Base-by-base conservation (phyloP, 2,888 invertebrate species). In the Blastobasis adustella region DNA sequence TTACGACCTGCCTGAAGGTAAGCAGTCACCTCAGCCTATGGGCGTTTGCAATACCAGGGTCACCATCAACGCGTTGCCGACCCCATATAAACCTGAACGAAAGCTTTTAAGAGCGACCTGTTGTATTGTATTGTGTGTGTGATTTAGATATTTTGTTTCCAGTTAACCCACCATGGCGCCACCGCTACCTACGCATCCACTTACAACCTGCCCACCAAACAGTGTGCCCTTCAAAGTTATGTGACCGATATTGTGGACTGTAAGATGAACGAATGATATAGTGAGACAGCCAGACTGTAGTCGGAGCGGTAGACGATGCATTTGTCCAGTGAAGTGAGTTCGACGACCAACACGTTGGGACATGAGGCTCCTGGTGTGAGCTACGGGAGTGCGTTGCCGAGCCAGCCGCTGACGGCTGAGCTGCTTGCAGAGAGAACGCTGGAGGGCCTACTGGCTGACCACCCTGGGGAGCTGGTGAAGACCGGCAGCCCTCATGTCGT, bases 401-500 rank as follows among this genome's bases (percentile, higher is more conserved):
- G 90, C 56, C 91, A 91, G 70, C 90, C 92, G 38, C 77, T 96
- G 76, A 95, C 95, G 37, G 95, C 95, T 5, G 96, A 96, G 76
- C 89, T 95, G 48, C 82, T 96, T 60, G 94, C 95, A 47, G 96
- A 96, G 72, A 90, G 96, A 59, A 95, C 96, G 3, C 84, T 96
- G 57, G 96, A 96, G 74, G 94, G 95, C 49, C 89, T 96, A 56
- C 84, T 97, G 55, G 94, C 96, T 50, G 97, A 97, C 71, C 97
- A 97, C 85, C 96, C 97, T 4, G 97, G 97, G 10, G 96, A 97
- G 83, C 88, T 98, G 61, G 94, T 98, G 55, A 92, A 97, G 74
- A 99, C 99, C 61, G 98, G 98, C n/a, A 93, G 95, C 73, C 98
- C 98, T 1, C 95, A 97, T 89, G 94, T 98, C 79, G 94, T 98